Percentiles rank a stretch among this genome's conserved stretches.
phyloP scores from a whole-genome alignment of 1,140 invertebrate species.

The Papilio helenus region DNA sequence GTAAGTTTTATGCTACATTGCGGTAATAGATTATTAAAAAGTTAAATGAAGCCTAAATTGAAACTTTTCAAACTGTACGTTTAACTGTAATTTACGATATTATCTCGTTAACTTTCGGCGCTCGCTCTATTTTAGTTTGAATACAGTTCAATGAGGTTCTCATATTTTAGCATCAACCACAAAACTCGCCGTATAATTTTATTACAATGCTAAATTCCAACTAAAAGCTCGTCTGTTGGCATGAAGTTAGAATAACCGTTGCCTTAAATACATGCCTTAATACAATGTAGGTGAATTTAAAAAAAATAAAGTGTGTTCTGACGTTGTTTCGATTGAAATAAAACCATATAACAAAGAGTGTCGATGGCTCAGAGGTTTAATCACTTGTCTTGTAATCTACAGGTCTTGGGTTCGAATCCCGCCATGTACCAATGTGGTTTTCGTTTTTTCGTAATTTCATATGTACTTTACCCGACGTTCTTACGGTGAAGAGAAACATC shows the following conservation, averaged over 20 bases:
- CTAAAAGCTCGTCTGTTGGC: constrained; percentile 45
- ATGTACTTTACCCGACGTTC: no score
- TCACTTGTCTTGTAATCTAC: no score
- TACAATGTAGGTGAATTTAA: neutral
- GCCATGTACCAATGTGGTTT: no score
- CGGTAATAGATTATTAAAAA: constrained; percentile 1
- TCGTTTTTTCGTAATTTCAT: no score
- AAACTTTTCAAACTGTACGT: constrained; percentile 19
- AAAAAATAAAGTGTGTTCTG: no score
- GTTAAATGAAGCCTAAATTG: constrained; percentile 4
- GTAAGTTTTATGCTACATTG: neutral
- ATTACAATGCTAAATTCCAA: constrained; percentile 43
- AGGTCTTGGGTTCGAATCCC: no score
- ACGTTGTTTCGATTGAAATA: no score
- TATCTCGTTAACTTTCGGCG: constrained; percentile 31
- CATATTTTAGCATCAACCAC: constrained; percentile 37
- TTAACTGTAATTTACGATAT: constrained; percentile 25
- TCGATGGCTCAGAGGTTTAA: no score
- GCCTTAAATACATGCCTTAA: constrained; percentile 37
- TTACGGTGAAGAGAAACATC: no score
- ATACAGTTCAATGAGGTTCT: constrained; percentile 32
- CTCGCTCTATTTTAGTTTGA: constrained; percentile 37
- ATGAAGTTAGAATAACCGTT: constrained; percentile 36
- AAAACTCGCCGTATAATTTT: constrained; percentile 43
- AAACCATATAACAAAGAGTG: no score